Evolutionary conservation across 2,113 vertebrate genomes (phyloP).

Genomic region (Gymnocephalus cernua): DNA sequence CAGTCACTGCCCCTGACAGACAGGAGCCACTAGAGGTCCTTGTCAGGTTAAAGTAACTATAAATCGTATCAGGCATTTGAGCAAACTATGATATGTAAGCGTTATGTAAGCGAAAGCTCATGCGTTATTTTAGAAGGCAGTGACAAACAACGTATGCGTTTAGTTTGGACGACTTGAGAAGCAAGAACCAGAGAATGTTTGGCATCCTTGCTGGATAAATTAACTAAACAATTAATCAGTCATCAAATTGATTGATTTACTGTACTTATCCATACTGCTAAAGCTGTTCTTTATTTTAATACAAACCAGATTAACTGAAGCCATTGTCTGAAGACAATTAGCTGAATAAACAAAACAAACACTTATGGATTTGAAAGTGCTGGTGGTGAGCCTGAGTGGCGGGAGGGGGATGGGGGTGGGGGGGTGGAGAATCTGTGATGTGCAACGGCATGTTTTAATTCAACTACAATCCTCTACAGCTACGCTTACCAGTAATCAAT

Average conservation of each 20-base stretch:
- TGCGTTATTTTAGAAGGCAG: not conserved
- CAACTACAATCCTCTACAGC: constrained; percentile 54
- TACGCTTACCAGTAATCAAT: constrained; percentile 52
- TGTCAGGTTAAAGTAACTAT: too few relatives aligned
- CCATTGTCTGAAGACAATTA: constrained; percentile 37
- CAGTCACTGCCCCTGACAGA: too few relatives aligned
- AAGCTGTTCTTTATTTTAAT: not conserved
- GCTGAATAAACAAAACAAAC: constrained; percentile 39
- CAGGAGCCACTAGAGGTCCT: too few relatives aligned
- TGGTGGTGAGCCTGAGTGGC: not conserved
- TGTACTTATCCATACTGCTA: too few relatives aligned
- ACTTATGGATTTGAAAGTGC: constrained; percentile 28
- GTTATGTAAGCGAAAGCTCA: too few relatives aligned
- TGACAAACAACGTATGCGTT: not conserved
- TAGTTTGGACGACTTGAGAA: not conserved
- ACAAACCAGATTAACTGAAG: constrained; percentile 7
- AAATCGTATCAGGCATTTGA: too few relatives aligned
- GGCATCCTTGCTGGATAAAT: not conserved
- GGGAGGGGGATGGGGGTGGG: too few relatives aligned
- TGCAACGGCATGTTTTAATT: constrained; percentile 52
- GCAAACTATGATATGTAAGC: too few relatives aligned
- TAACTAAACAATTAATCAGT: not conserved
- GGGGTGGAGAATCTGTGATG: constrained; percentile 2
- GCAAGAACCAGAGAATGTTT: not conserved
- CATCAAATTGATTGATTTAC: not conserved